A percentile compares a stretch with the other conserved stretches of the same genome.
These are phyloP conservation scores for Thecocarcelia acutangulata DNA, from an alignment of 2,888 invertebrate genomes.

Conservation along the genomic window DNA sequence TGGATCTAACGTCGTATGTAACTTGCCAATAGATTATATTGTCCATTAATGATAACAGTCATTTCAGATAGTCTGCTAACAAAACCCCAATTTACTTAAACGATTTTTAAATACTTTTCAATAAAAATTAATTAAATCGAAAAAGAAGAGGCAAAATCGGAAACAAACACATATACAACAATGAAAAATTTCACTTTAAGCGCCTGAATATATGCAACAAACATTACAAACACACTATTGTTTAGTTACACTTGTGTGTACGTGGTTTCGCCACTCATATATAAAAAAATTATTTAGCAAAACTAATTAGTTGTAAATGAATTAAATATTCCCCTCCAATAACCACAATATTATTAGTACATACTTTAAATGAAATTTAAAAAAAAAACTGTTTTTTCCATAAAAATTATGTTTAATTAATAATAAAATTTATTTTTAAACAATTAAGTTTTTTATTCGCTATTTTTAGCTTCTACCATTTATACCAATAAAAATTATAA, in stretches of 20 bases:
- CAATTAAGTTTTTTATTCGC: too few relatives aligned
- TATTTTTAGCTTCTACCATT: too few relatives aligned
- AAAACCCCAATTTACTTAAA: slow-evolving; percentile 50
- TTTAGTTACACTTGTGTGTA: not conserved
- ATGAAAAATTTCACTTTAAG: slow-evolving; percentile 2
- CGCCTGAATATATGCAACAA: slow-evolving; percentile 10
- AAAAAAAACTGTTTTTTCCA: not conserved
- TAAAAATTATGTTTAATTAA: slow-evolving; percentile 25
- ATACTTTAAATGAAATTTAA: slow-evolving; percentile 4
- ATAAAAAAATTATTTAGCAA: slow-evolving; percentile 32
- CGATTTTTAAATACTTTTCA: slow-evolving; percentile 42
- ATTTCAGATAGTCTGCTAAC: slow-evolving; percentile 6
- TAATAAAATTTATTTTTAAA: slow-evolving; percentile 34
- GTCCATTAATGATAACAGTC: slow-evolving; percentile 23
- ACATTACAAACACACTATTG: not conserved
- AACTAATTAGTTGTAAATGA: slow-evolving; percentile 49
- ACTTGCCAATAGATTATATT: slow-evolving; percentile 10
- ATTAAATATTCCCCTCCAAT: slow-evolving; percentile 35
- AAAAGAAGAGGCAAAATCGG: not conserved
- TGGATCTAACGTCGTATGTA: too few relatives aligned
- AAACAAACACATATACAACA: not conserved
- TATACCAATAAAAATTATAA: too few relatives aligned
- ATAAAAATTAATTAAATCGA: slow-evolving; percentile 30
- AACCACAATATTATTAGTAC: slow-evolving; percentile 34
- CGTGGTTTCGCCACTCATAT: not conserved